Evolutionary conservation across 2,888 invertebrate species (phyloP), one percentile per base, ranked within the genome.

Genomic region (Nomada fucata): DNA sequence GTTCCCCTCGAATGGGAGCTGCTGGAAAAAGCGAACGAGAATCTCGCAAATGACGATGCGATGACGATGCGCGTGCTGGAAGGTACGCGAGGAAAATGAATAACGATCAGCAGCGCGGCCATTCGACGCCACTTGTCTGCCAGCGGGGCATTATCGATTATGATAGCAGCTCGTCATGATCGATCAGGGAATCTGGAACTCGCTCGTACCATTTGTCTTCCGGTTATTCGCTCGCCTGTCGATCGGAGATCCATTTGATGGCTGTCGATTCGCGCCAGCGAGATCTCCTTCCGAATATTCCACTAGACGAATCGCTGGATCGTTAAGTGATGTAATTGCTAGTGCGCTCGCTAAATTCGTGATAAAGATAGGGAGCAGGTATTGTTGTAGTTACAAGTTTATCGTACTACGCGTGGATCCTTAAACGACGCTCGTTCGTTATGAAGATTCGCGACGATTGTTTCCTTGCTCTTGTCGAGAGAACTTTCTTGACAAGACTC

Each of bases 31-130:
- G 61, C 47, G 83, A 84, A 85, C 79, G 85, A 88, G 84, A 71
- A 86, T 86, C 82, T 87, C 86, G 90, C 87, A 91, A 92, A 92
- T 92, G 91, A 91, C 89, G 90, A 84, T 79, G 84, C 88, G 88
- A 91, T 92, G 92, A 92, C 92, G 90, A 74, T 88, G 92, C 91
- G 87, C 81, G 84, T 84, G 82, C 82, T 89, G 89, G 87, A 36
- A 83, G 89, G 81, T 81, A 55, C 83, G 75, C 86, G 79, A 86
- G 87, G 88, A 85, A 91, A 89, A 90, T 89, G 90, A 91, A 86
- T 89, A 89, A 90, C 89, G 86, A 89, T 88, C 87, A 70, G 84
- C 84, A 76, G 76, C 85, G 80, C 84, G 83, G 86, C 87, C 85
- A 88, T 87, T 87, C 81, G 84, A 79, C 71, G 86, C 83, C 82